Evolutionary conservation across 2,888 invertebrate species (phyloP).

Genomic region (Subacronicta megacephala): DNA sequence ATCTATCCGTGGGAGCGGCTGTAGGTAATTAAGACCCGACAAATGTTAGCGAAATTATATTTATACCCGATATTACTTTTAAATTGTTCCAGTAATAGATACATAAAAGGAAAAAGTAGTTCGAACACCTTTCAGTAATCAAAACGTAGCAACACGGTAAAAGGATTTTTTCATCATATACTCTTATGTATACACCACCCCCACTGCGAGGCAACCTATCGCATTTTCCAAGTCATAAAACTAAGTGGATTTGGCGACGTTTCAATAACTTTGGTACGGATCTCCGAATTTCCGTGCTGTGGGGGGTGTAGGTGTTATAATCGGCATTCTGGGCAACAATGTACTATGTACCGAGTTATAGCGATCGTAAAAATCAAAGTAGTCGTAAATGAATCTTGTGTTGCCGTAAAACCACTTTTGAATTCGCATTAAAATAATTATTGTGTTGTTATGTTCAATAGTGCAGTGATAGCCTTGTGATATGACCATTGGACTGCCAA

Average conservation of each 20-base stretch:
- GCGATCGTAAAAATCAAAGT: slow-evolving; percentile 51
- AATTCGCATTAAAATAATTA: slow-evolving; percentile 28
- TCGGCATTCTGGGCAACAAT: slow-evolving; percentile 34
- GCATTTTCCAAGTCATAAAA: slow-evolving; percentile 85
- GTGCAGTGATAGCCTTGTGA: too few species aligned
- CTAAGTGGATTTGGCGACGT: slow-evolving; percentile 86
- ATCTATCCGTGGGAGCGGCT: too few species aligned
- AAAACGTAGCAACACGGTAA: slow-evolving; percentile 54
- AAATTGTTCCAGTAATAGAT: background rate
- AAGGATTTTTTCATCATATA: slow-evolving; percentile 58
- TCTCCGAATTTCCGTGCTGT: slow-evolving; percentile 57
- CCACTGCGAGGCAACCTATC: slow-evolving; percentile 66
- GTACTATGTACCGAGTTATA: slow-evolving; percentile 43
- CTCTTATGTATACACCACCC: slow-evolving; percentile 32
- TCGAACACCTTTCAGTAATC: slow-evolving; percentile 47
- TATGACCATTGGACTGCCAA: too few species aligned
- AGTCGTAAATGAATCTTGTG: slow-evolving; percentile 42
- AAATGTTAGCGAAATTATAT: too few species aligned
- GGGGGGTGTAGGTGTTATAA: slow-evolving; percentile 57
- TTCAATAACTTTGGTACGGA: slow-evolving; percentile 79
- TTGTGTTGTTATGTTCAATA: slow-evolving; percentile 23
- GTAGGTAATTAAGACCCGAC: too few species aligned
- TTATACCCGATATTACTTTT: background rate
- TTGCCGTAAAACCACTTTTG: slow-evolving; percentile 41
- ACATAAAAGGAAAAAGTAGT: slow-evolving; percentile 34